These are phyloP conservation scores for Tipula confusa DNA, from an alignment of 2,888 invertebrate genomes.

Conservation along the genomic window DNA sequence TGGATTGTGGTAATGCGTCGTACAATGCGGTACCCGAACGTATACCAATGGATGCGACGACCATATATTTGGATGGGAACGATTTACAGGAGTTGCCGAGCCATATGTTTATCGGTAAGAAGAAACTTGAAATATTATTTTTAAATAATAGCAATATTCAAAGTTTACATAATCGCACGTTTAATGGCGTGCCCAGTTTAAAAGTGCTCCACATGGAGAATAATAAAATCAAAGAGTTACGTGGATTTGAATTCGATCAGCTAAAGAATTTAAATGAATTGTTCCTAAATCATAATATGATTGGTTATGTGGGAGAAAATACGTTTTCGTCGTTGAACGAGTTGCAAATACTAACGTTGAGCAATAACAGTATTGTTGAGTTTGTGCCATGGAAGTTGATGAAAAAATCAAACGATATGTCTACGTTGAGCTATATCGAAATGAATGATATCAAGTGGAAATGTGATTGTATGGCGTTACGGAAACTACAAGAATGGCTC, in stretches of 20 bases:
- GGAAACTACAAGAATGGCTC: slow-evolving; percentile 66
- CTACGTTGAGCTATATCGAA: slow-evolving; percentile 58
- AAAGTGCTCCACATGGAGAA: slow-evolving; percentile 72
- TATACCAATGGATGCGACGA: slow-evolving; percentile 86
- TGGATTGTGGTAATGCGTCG: slow-evolving; percentile 73
- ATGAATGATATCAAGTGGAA: slow-evolving; percentile 76
- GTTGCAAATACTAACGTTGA: slow-evolving; percentile 67
- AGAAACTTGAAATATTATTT: slow-evolving; percentile 71
- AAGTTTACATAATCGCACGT: slow-evolving; percentile 73
- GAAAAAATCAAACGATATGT: slow-evolving; percentile 56
- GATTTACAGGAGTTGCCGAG: slow-evolving; percentile 71
- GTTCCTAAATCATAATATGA: slow-evolving; percentile 71
- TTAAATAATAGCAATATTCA: slow-evolving; percentile 74
- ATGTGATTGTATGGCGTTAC: slow-evolving; percentile 71
- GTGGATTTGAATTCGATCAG: slow-evolving; percentile 75
- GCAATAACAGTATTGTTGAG: slow-evolving; percentile 72
- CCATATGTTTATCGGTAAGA: slow-evolving; percentile 83
- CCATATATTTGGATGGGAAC: slow-evolving; percentile 80
- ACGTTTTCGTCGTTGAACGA: slow-evolving; percentile 71
- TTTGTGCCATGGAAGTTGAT: slow-evolving; percentile 68
- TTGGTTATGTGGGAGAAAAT: slow-evolving; percentile 66
- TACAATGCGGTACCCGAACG: slow-evolving; percentile 70
- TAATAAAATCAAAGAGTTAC: slow-evolving; percentile 65
- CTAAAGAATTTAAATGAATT: slow-evolving; percentile 69
- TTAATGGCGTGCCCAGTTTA: slow-evolving; percentile 72